Base-by-base conservation (phyloP, 2,888 invertebrate genomes). In the Macaria liturata region DNA sequence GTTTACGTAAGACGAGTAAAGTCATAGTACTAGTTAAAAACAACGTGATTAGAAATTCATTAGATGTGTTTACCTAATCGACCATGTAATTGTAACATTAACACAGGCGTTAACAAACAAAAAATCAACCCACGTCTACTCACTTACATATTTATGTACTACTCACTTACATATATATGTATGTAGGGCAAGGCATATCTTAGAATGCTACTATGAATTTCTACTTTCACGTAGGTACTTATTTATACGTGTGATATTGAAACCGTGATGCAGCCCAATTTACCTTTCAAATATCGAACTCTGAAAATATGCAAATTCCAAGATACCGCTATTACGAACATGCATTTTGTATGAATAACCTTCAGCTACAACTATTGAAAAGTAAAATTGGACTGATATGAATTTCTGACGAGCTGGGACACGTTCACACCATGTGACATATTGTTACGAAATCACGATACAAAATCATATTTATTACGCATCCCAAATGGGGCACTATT, bases 341-440 rank as follows among this genome's bases (percentile, higher is more conserved):
- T 49, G 20, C 34, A 63, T 58, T 57, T 30, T 49, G 32, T 45
- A 49, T 55, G 49, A 59, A 61, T 57, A 57, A 51, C 20, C 20
- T 20, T 20, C 54, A 66, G 64, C 68, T 62, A 70, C 67, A 68
- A 70, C 75, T 76, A 78, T 82, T 85, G 80, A 78, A 79, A 84
- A 84, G 79, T 83, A 69, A 77, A 86, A 83, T 83, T 69, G 74
- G 75, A 72, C 80, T 70, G 62, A 76, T 76, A 83, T 81, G 81
- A 84, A 83, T 80, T 78, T 77, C 70, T 77, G 76, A 69, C 51
- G 9, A 32, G 58, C 31, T 52, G 57, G 46, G 49, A 59, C 85
- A 84, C 88, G 84, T 87, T 83, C 67, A 34, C 7, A 74, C 73
- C 81, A 78, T 88, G 88, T 88, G 88, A 83, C 7, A 20, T 20